Evolutionary conservation across 1,140 invertebrate species (phyloP), one percentile per base, ranked within the genome.

Genomic region (Scaptomyza graminum): DNA sequence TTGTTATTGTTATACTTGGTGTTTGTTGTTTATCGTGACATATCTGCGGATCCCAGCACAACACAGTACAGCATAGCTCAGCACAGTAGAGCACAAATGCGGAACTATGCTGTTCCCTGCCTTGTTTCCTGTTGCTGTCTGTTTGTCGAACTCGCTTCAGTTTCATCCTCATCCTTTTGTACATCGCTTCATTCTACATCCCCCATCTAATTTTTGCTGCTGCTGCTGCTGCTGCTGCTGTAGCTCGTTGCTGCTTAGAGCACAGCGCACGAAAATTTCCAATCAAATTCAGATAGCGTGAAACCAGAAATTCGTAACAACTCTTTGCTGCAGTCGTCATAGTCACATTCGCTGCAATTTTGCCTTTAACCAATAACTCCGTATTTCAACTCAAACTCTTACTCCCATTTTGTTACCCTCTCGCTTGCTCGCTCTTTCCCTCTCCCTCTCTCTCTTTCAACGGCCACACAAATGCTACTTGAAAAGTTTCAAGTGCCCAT

Each of bases 241-340:
- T 18, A 64, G 60, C 22, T 16, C 44, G 46, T 79, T 79, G 71
- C 72, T 76, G 73, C 41, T 76, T 72, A 74, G 72, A 57, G 56
- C n/a, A 9, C 25, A 37, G 37, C n/a, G 59, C 37, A 46, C 39
- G 41, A 68, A 81, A 76, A 80, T 84, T 84, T 84, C 77, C 80
- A 84, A 84, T 84, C 80, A 84, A 84, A 84, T 66, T 80, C 80
- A 84, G 76, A 74, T 74, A 84, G 80, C 80, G 81, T 84, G 81
- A 84, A 84, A 84, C 80, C 80, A 84, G 77, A 84, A 84, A 85
- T 85, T 76, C 69, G 50, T 72, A 81, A 81, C 62, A 82, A 71
- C 79, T 69, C 74, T 69, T 65, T 57, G 67, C 76, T 68, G 81
- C 80, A 83, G 66, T 79, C 61, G 46, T 64, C 57, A 54, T 61